A percentile compares a stretch with the other conserved stretches of the same genome.
phyloP scores from a whole-genome alignment of 1,140 invertebrate species.

The Anagrus nilaparvatae region DNA sequence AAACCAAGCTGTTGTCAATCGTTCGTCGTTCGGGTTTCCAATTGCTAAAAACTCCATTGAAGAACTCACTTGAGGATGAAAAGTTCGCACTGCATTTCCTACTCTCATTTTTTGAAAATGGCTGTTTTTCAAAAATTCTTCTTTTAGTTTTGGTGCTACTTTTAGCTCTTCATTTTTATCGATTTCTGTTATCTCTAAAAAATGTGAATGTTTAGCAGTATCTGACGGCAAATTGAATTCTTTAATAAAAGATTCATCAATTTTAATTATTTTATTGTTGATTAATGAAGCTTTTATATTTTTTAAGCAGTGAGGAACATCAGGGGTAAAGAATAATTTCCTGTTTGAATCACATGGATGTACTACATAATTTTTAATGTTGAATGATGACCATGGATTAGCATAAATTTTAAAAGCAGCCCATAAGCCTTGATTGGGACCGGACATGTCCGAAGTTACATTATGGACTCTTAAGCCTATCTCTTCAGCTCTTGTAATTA shows the following conservation, averaged over 20 bases:
- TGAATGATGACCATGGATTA: neutral
- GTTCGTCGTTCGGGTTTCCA: neutral
- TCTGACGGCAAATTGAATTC: constrained; percentile 6
- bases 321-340: constrained; percentile 5
- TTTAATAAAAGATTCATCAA: neutral
- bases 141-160: constrained; percentile 8
- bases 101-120: constrained; percentile 6
- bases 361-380: neutral
- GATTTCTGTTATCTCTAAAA: neutral
- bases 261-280: constrained; percentile 2
- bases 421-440: constrained; percentile 5
- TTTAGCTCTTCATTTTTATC: constrained; percentile 1
- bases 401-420: constrained; percentile 2
- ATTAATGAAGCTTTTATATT: constrained; percentile 8
- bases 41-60: constrained; percentile 1
- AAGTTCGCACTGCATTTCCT: neutral
- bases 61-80: neutral
- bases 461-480: neutral
- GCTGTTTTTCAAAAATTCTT: constrained; percentile 3
- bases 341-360: constrained; percentile 4
- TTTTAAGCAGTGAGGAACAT: constrained; percentile 6
- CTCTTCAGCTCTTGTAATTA: neutral
- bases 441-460: constrained; percentile 1
- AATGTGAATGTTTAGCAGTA: neutral
- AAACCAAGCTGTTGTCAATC: constrained; percentile 14